Evolutionary conservation across 2,888 invertebrate species (phyloP).

Genomic region (Polyommatus icarus): DNA sequence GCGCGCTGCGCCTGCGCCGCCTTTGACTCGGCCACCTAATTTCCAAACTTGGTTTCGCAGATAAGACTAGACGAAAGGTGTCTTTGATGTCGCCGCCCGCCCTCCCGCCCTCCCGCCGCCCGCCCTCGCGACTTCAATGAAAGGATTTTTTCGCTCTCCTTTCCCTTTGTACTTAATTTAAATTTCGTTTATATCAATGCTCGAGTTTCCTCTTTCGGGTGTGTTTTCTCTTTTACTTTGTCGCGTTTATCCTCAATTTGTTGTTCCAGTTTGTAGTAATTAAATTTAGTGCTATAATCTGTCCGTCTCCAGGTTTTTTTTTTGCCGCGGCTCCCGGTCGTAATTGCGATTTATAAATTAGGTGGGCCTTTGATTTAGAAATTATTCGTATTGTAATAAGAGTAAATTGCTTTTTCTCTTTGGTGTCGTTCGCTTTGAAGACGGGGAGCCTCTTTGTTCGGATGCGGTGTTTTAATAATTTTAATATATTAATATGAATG

Average conservation of each 20-base stretch:
- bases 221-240: conserved; percentile 80
- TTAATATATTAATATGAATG: conserved; percentile 27
- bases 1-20: conserved; percentile 69
- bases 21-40: conserved; percentile 63
- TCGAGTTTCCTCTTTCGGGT: conserved; percentile 77
- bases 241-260: conserved; percentile 80
- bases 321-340: conserved; percentile 58
- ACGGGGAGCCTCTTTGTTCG: conserved; percentile 32
- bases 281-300: conserved; percentile 80
- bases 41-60: conserved; percentile 76
- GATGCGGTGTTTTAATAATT: conserved; percentile 38
- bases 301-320: conserved; percentile 64
- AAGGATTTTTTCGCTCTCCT: conserved; percentile 80
- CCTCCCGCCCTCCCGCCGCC: conserved; percentile 64
- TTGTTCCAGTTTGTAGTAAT: conserved; percentile 78
- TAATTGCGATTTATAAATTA: conserved; percentile 78
- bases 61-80: conserved; percentile 73
- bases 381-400: conserved; percentile 57
- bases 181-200: conserved; percentile 82
- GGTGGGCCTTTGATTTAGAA: conserved; percentile 69
- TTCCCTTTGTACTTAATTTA: conserved; percentile 81
- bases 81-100: conserved; percentile 79
- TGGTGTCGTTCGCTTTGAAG: conserved; percentile 44
- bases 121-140: conserved; percentile 78
- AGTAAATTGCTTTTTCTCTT: conserved; percentile 60